These are phyloP conservation scores for Oreochromis mossambicus DNA, from an alignment of 2,797 vertebrate genomes.

Conservation along the genomic window DNA sequence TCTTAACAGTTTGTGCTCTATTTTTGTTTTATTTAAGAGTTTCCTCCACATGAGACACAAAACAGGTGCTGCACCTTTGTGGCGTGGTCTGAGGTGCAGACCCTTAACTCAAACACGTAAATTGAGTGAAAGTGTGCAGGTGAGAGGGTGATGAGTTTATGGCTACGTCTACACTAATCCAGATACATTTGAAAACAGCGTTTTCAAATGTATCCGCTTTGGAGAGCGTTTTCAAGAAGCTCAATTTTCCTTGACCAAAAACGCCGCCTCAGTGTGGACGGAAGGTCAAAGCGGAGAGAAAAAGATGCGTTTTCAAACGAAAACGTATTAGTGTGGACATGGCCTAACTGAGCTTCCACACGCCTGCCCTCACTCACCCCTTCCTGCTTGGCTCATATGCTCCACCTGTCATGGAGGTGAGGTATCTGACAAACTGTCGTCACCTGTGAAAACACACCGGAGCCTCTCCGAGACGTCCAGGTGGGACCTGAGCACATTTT, in stretches of 20 bases:
- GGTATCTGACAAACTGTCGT: slow-evolving; percentile 4
- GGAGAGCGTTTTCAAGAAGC: background rate
- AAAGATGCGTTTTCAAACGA: background rate
- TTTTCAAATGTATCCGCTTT: background rate
- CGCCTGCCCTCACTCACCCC: background rate
- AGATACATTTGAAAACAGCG: background rate
- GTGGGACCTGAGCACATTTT: background rate
- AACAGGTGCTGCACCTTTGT: background rate
- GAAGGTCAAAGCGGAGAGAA: background rate
- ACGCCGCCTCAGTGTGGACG: background rate
- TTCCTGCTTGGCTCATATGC: background rate
- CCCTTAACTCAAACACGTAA: background rate
- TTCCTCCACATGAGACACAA: background rate
- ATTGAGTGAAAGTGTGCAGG: background rate
- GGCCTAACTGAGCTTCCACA: background rate
- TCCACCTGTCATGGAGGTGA: background rate
- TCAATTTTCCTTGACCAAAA: background rate
- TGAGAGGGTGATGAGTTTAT: background rate
- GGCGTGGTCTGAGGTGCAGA: background rate
- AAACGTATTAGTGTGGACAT: background rate
- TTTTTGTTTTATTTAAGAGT: background rate
- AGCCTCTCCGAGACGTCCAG: background rate
- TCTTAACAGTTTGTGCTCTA: accelerated
- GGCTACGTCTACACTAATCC: background rate
- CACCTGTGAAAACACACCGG: background rate